Evolutionary conservation across 2,113 vertebrate species (phyloP).

Genomic region (Nestor notabilis): DNA sequence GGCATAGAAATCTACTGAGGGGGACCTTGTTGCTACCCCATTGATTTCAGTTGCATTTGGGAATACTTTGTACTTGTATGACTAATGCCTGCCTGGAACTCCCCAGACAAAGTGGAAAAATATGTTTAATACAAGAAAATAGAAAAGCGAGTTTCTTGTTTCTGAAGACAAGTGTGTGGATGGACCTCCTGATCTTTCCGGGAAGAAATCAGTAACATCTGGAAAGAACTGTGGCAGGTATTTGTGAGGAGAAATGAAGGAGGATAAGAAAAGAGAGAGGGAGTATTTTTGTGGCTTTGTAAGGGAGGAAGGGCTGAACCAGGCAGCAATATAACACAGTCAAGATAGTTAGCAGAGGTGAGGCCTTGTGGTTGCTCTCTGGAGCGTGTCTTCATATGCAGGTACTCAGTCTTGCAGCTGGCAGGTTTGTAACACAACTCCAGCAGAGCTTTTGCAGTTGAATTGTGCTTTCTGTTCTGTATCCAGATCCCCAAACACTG

Average conservation of each 20-base stretch:
- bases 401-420: neutral
- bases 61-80: neutral
- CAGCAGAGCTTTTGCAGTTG: neutral
- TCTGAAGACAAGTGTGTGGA: neutral
- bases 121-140: neutral
- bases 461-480: neutral
- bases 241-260: neutral
- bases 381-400: neutral
- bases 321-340: neutral
- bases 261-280: neutral
- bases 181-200: neutral
- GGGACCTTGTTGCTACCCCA: neutral
- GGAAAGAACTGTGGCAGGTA: neutral
- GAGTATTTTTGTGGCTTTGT: neutral
- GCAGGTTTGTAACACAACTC: neutral
- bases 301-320: neutral
- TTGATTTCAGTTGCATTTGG: neutral
- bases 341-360: neutral
- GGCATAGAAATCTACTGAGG: neutral
- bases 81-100: constrained; percentile 9
- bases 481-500: neutral
- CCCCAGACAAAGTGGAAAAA: constrained; percentile 4
- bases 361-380: neutral
- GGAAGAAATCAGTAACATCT: neutral
- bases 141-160: neutral